Evolutionary conservation across 2,113 vertebrate species (phyloP).

Genomic region (Herpetotheres cachinnans): DNA sequence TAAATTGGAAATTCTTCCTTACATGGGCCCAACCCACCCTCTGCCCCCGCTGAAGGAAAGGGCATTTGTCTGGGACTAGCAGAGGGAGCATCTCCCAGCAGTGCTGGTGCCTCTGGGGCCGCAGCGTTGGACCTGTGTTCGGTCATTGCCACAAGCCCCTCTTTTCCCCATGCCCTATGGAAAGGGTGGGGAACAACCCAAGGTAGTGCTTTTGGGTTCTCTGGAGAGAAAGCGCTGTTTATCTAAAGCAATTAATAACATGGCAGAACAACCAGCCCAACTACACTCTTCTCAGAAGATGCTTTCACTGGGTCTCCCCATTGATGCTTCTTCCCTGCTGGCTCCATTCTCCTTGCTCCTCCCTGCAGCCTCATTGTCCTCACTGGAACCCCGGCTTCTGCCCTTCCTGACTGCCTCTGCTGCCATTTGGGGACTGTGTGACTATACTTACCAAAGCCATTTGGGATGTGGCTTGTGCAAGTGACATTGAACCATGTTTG

Average conservation of each 20-base stretch:
- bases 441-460: neutral
- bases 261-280: neutral
- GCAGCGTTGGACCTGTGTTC: neutral
- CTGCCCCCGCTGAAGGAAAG: neutral
- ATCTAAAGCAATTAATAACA: neutral
- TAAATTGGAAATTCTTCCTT: constrained; percentile 58
- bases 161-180: neutral
- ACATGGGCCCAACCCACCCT: constrained; percentile 28
- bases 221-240: neutral
- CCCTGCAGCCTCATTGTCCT: neutral
- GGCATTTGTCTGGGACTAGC: constrained; percentile 1
- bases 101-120: neutral
- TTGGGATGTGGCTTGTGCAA: neutral
- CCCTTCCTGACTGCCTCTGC: neutral
- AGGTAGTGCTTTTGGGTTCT: neutral
- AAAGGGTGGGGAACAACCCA: neutral
- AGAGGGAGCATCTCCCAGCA: constrained; percentile 8
- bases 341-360: neutral
- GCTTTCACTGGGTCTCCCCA: rapidly evolving
- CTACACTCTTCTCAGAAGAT: neutral
- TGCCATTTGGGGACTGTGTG: neutral
- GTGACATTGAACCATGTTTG: neutral
- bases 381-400: neutral
- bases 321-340: neutral
- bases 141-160: neutral